Percentiles rank a stretch among this genome's conserved stretches.
These are phyloP conservation scores for Gymnogyps californianus DNA, from an alignment of 2,113 vertebrate species.

Conservation along the genomic window DNA sequence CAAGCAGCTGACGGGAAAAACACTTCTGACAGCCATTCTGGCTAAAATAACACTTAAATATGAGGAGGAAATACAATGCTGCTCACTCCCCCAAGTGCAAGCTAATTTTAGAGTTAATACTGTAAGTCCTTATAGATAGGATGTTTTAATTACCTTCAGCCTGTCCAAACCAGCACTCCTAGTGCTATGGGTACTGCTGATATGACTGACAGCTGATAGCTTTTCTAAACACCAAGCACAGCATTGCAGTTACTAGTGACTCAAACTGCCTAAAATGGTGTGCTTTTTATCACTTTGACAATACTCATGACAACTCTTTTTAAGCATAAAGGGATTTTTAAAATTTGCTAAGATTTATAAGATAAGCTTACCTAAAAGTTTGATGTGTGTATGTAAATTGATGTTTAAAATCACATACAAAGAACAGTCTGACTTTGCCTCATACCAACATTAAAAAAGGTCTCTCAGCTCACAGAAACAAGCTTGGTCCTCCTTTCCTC, in stretches of 20 bases:
- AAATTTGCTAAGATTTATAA: conserved; percentile 11
- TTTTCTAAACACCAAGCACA: conserved; percentile 12
- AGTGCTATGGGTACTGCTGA: not conserved
- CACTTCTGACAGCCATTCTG: not conserved
- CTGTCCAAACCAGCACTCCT: not conserved
- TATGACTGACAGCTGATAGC: conserved; percentile 6
- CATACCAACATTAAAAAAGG: not conserved
- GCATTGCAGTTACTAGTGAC: not conserved
- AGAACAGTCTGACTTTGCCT: not conserved
- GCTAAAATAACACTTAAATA: not conserved
- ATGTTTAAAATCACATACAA: not conserved
- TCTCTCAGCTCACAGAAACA: not conserved
- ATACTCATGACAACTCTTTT: not conserved
- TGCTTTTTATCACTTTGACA: conserved; percentile 43
- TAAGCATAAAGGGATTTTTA: not conserved
- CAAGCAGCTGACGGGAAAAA: not conserved
- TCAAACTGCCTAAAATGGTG: conserved; percentile 2
- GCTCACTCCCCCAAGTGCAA: not conserved
- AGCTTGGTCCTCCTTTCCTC: not conserved
- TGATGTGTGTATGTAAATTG: not conserved
- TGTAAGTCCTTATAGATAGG: not conserved
- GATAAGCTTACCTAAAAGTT: not conserved
- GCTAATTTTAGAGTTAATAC: conserved; percentile 17
- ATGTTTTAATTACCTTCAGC: conserved; percentile 16
- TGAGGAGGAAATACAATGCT: conserved; percentile 12